These are phyloP conservation scores for Trissolcus japonicus DNA, from an alignment of 2,888 invertebrate species.

Conservation along the genomic window DNA sequence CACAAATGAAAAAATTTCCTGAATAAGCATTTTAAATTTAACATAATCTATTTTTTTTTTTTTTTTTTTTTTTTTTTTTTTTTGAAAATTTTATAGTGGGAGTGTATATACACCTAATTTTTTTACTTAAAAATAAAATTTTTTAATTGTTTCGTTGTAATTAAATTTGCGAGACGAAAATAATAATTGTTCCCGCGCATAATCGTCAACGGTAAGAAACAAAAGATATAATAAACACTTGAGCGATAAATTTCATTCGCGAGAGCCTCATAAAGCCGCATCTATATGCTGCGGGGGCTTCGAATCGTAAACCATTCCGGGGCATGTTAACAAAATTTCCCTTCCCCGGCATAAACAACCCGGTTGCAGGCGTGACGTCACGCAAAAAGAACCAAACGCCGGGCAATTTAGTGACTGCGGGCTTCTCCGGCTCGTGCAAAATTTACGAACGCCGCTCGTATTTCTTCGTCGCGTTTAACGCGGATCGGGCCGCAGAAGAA, in stretches of 20 bases:
- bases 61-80: background rate
- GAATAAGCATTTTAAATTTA: too few relatives aligned
- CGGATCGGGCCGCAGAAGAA: constrained; percentile 23
- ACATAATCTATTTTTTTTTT: background rate
- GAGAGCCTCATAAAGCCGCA: constrained; percentile 29
- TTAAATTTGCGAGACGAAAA: background rate
- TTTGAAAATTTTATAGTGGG: too few relatives aligned
- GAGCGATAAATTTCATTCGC: constrained; percentile 16
- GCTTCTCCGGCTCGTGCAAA: constrained; percentile 26
- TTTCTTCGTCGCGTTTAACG: constrained; percentile 44
- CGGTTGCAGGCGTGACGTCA: constrained; percentile 43
- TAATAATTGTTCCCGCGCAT: background rate
- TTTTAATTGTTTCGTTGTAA: background rate
- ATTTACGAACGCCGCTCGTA: constrained; percentile 42
- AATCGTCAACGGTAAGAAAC: constrained; percentile 24
- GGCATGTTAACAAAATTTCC: constrained; percentile 49
- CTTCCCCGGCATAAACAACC: constrained; percentile 39
- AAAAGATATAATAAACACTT: constrained; percentile 28
- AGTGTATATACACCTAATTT: too few relatives aligned
- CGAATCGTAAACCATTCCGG: constrained; percentile 44
- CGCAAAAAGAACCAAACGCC: constrained; percentile 37
- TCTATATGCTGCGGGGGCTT: constrained; percentile 35
- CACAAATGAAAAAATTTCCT: too few relatives aligned
- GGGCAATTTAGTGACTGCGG: constrained; percentile 42
- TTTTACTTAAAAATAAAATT: background rate